Percentiles rank a stretch among this genome's conserved stretches.
phyloP scores from a whole-genome alignment of 2,888 invertebrate species.

The Drosophila cracens region DNA sequence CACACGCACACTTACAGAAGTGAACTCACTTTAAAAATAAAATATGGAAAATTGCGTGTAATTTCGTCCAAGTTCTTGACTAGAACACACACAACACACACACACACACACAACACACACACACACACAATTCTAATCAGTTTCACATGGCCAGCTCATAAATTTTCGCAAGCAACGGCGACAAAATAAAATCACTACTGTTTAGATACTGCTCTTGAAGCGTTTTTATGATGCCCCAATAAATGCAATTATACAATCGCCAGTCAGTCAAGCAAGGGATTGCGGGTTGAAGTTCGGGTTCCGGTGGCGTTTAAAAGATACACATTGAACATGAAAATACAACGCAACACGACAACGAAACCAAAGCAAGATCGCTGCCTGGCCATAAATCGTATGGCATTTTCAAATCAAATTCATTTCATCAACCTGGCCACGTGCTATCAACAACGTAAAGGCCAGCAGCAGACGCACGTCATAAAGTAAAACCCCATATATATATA shows the following conservation, averaged over 20 bases:
- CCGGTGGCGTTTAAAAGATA: slow-evolving; percentile 7
- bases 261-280: slow-evolving; percentile 3
- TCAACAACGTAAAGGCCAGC: slow-evolving; percentile 32
- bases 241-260: slow-evolving; percentile 81
- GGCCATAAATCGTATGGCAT: slow-evolving; percentile 73
- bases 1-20: not conserved
- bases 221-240: slow-evolving; percentile 73
- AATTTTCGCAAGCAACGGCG: slow-evolving; percentile 68
- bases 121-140: slow-evolving; percentile 59
- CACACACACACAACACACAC: not conserved
- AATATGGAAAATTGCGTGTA: slow-evolving; percentile 52
- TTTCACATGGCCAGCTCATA: slow-evolving; percentile 75
- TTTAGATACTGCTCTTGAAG: slow-evolving; percentile 78
- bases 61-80: slow-evolving; percentile 33
- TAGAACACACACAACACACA: slow-evolving; percentile 1
- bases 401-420: slow-evolving; percentile 75
- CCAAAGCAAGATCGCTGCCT: slow-evolving; percentile 29
- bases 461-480: slow-evolving; percentile 43
- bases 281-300: not conserved
- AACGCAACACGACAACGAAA: not conserved
- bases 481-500: slow-evolving; percentile 6
- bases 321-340: not conserved
- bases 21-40: slow-evolving; percentile 43
- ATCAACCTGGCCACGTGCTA: slow-evolving; percentile 74
- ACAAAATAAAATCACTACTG: slow-evolving; percentile 79